Percentiles rank a stretch among this genome's conserved stretches.
phyloP scores from a whole-genome alignment of 2,888 invertebrate genomes.

The Sarcophaga carnaria region DNA sequence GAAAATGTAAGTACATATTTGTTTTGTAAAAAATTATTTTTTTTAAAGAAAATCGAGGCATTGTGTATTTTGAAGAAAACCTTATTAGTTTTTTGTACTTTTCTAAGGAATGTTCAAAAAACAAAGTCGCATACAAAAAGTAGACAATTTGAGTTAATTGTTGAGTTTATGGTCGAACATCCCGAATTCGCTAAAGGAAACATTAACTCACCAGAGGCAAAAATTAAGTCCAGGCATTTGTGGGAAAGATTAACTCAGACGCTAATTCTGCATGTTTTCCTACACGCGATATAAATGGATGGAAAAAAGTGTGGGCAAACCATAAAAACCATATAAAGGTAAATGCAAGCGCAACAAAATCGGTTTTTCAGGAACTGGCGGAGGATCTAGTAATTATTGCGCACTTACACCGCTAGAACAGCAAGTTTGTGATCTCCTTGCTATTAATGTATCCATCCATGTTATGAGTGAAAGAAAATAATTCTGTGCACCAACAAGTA shows the following conservation, averaged over 20 bases:
- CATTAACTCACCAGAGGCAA: conserved; percentile 40
- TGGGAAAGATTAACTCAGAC: conserved; percentile 34
- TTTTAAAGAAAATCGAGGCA: background rate
- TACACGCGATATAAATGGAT: conserved; percentile 30
- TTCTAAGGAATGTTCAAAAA: conserved; percentile 8
- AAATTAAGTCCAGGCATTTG: conserved; percentile 31
- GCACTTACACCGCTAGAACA: conserved; percentile 47
- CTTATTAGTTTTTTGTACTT: background rate
- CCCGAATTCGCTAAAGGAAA: conserved; percentile 48
- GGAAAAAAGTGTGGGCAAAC: conserved; percentile 54
- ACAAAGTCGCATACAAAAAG: conserved; percentile 27
- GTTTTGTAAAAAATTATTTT: background rate
- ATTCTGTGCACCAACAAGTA: conserved; percentile 4
- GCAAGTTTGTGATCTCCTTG: conserved; percentile 25
- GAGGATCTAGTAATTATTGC: conserved; percentile 49
- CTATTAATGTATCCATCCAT: background rate
- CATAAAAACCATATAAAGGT: conserved; percentile 46
- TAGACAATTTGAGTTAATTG: conserved; percentile 51
- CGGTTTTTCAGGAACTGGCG: conserved; percentile 51
- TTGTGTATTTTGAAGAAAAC: background rate
- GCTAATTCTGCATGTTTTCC: conserved; percentile 26
- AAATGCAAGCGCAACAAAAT: conserved; percentile 33
- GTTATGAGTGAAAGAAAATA: background rate
- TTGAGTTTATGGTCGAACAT: conserved; percentile 37
- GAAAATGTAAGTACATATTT: conserved; percentile 14